Evolutionary conservation across 2,888 invertebrate species (phyloP).

Genomic region (Meiosimyza platycephala): DNA sequence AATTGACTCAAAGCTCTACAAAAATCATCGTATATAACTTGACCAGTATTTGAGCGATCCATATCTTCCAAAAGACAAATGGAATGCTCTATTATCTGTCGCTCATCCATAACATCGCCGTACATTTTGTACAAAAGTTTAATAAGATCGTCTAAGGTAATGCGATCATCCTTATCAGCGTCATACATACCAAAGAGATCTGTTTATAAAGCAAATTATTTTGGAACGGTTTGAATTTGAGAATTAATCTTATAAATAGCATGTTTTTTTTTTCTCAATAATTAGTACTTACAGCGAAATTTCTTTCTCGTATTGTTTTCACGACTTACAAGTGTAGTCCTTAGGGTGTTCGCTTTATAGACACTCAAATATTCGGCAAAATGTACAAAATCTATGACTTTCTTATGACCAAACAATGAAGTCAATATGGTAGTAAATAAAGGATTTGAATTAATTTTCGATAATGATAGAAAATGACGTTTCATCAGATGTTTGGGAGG

Average conservation of each 20-base stretch:
- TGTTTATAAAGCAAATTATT: conserved; percentile 5
- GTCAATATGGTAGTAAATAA: neutral
- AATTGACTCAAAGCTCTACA: conserved; percentile 44
- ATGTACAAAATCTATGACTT: conserved; percentile 10
- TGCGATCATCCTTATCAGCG: conserved; percentile 42
- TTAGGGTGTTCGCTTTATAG: neutral
- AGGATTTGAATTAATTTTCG: neutral
- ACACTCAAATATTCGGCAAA: conserved; percentile 3
- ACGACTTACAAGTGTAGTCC: neutral
- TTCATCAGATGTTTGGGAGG: conserved; percentile 13
- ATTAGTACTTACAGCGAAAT: neutral
- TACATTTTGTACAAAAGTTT: conserved; percentile 48
- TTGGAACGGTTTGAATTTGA: neutral
- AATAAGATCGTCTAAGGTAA: conserved; percentile 46
- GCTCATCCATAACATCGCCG: conserved; percentile 42
- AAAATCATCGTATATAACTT: conserved; percentile 49
- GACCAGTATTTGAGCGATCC: conserved; percentile 43
- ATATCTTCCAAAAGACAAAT: conserved; percentile 48
- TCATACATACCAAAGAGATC: conserved; percentile 51
- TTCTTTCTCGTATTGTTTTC: conserved; percentile 12
- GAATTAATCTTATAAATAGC: conserved; percentile 29
- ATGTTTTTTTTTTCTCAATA: neutral
- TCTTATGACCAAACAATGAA: conserved; percentile 5
- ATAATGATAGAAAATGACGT: neutral
- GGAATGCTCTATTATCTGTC: conserved; percentile 47